Conservation (phyloP, 2,113 vertebrate species). For the human region GRCh38 chr14:76579001-76579500, state of each 20-base stretch:
- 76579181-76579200: not conserved
- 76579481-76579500: too few species aligned
- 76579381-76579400: too few species aligned
- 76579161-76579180: not conserved
- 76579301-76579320: not conserved
- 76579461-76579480: too few species aligned
- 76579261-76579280: not conserved
- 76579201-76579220: not conserved
- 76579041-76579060: not conserved
- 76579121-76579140: accelerated
- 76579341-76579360: too few species aligned
- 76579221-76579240: not conserved
- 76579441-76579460: too few species aligned
- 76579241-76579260: not conserved
- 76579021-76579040: not conserved
- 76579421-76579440: too few species aligned
- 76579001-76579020: not conserved
- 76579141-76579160: not conserved
- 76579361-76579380: too few species aligned
- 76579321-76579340: not conserved
- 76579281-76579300: too few species aligned
- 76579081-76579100: too few species aligned
- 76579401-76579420: too few species aligned
- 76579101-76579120: not conserved
- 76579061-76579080: not conserved